Evolutionary conservation across 2,113 vertebrate genomes (phyloP), one percentile per base, ranked within the genome.

Genomic region (Potamarius usumacintae): DNA sequence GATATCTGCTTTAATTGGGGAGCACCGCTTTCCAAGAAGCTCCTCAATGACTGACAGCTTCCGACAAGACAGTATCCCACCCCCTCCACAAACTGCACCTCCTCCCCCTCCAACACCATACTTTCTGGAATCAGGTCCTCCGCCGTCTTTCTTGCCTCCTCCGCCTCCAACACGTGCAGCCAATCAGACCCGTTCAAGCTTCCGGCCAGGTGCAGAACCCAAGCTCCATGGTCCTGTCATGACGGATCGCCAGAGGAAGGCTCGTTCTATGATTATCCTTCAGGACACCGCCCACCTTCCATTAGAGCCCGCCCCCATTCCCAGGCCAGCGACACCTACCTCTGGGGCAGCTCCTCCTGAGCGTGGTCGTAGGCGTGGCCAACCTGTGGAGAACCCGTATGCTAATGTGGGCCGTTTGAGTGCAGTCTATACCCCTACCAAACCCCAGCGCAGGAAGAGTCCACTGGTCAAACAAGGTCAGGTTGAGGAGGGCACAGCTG

Each of bases 261-360:
- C 98, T 0, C 96, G 98, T 11, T 99, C 97, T 85, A 99, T 99
- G 98, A 99, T 99, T 84, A 99, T 99, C 92, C 94, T 99, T 11
- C 98, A 99, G 93, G 98, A 99, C 91, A 93, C 96, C 20, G 88
- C 95, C 17, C 96, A 96, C 20, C 92, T 96, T 42, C 96, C 95
- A 1, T 89, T 95, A 12, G 96, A 97, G 0, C 94, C 95, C 0
- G 93, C 95, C 0, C 90, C 95, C 27, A 94, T 96, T 88, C 89
- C 90, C 92, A 82, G 92, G 89, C 90, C 94, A 91, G 52, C 93
- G 92, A 58, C 94, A 92, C 90, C 94, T 94, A 27, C 94, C 93
- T 14, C 91, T 93, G 89, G 92, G 95, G 93, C 57, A 92, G 95
- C 15, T 96, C 95, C 0, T 94, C 96, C 0, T 0, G 96, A 97